These are phyloP conservation scores for Crepidodera aurea DNA, from an alignment of 2,888 invertebrate species.

Conservation along the genomic window DNA sequence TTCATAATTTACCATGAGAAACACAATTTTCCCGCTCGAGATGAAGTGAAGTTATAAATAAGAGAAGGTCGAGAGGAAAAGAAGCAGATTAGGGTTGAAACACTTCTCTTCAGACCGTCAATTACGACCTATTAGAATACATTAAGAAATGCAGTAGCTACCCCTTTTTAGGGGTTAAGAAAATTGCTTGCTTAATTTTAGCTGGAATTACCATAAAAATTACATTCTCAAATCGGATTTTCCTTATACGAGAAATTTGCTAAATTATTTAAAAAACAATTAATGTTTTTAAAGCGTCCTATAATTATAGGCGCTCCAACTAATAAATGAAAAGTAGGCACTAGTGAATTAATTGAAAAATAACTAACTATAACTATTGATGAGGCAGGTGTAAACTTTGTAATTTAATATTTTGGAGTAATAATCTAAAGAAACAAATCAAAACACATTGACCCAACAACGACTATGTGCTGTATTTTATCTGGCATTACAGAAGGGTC, in stretches of 20 bases:
- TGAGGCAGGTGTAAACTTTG: too few relatives aligned
- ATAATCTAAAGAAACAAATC: too few relatives aligned
- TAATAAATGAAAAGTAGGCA: too few relatives aligned
- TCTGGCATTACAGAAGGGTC: too few relatives aligned
- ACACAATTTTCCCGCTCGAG: conserved; percentile 7
- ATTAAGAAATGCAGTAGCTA: conserved; percentile 31
- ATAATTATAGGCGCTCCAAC: too few relatives aligned
- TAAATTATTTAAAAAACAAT: neutral
- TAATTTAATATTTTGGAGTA: too few relatives aligned
- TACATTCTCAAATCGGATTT: conserved; percentile 20
- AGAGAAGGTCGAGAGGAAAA: conserved; percentile 14
- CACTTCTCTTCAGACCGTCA: conserved; percentile 35
- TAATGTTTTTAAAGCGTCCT: too few relatives aligned
- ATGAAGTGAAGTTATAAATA: conserved; percentile 22
- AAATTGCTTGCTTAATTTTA: conserved; percentile 33
- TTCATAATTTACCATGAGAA: conserved; percentile 10
- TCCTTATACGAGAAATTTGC: neutral
- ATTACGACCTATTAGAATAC: conserved; percentile 38
- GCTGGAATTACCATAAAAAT: conserved; percentile 37
- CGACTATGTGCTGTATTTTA: too few relatives aligned
- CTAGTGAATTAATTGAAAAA: too few relatives aligned
- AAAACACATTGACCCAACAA: too few relatives aligned
- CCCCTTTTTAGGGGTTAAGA: conserved; percentile 26
- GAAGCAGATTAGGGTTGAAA: conserved; percentile 29
- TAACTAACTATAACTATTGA: too few relatives aligned